Percentiles rank a stretch among this genome's conserved stretches.
These are phyloP conservation scores for Casuarius casuarius DNA, from an alignment of 2,113 vertebrate genomes.

Conservation along the genomic window DNA sequence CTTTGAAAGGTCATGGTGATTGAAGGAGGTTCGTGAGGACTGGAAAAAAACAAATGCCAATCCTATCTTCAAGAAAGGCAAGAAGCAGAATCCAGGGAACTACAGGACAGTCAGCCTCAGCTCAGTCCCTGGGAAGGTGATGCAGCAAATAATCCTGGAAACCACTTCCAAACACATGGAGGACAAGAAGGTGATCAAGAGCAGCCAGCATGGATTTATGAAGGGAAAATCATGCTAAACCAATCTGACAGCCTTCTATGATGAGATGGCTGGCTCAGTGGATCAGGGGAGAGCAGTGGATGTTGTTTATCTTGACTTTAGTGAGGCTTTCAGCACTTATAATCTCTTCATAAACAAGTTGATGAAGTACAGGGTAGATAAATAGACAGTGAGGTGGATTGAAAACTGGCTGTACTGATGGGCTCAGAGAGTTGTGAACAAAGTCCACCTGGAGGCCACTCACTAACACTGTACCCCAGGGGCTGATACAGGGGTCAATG, in stretches of 20 bases:
- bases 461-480: not conserved
- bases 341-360: not conserved
- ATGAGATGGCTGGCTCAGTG: not conserved
- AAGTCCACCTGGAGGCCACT: not conserved
- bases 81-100: not conserved
- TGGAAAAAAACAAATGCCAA: not conserved
- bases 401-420: not conserved
- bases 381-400: not conserved
- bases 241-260: not conserved
- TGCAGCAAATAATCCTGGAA: not conserved
- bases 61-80: not conserved
- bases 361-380: not conserved
- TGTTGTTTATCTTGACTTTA: not conserved
- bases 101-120: not conserved
- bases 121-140: not conserved
- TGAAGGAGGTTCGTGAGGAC: not conserved
- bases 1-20: not conserved
- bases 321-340: not conserved
- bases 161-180: not conserved
- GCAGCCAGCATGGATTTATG: not conserved
- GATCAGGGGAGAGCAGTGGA: not conserved
- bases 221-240: not conserved
- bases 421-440: not conserved
- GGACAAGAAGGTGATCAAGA: not conserved
- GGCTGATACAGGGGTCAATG: accelerated